Conservation (phyloP, 2,888 invertebrate genomes). For the Cistogaster globosa region DNA sequence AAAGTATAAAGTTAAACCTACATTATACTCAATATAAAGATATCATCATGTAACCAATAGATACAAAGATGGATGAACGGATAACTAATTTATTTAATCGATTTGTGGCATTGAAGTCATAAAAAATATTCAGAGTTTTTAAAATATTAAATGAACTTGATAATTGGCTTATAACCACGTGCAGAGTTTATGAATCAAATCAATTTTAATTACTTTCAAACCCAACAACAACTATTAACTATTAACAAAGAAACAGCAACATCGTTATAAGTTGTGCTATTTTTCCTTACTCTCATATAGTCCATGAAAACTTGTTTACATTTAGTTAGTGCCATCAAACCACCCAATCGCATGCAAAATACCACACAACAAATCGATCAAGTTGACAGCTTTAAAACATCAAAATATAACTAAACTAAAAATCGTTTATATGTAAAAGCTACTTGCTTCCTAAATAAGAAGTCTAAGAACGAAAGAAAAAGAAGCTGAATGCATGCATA, state of each 20-base stretch:
- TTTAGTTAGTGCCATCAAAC: conserved; percentile 45
- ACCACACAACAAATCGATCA: conserved; percentile 73
- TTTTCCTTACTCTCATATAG: neutral
- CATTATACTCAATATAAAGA: conserved; percentile 19
- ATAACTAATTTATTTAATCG: conserved; percentile 53
- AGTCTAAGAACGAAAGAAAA: conserved; percentile 6
- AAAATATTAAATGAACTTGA: conserved; percentile 41
- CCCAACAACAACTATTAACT: neutral
- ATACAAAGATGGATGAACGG: conserved; percentile 32
- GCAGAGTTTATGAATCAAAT: conserved; percentile 44
- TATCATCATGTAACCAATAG: conserved; percentile 50
- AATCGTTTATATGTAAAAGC: too few relatives aligned
- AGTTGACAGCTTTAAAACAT: conserved; percentile 73
- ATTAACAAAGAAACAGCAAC: conserved; percentile 3
- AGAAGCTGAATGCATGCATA: conserved; percentile 12
- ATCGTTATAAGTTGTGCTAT: neutral
- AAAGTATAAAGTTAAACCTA: conserved; percentile 4
- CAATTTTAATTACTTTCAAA: conserved; percentile 58
- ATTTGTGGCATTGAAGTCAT: conserved; percentile 28
- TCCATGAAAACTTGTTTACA: neutral
- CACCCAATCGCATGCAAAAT: conserved; percentile 70
- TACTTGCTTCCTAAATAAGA: neutral
- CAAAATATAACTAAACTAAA: conserved; percentile 60
- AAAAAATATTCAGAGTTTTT: neutral
- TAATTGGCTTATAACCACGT: conserved; percentile 48